Conservation (phyloP, 2,797 vertebrate species). For the Helarctos malayanus region DNA sequence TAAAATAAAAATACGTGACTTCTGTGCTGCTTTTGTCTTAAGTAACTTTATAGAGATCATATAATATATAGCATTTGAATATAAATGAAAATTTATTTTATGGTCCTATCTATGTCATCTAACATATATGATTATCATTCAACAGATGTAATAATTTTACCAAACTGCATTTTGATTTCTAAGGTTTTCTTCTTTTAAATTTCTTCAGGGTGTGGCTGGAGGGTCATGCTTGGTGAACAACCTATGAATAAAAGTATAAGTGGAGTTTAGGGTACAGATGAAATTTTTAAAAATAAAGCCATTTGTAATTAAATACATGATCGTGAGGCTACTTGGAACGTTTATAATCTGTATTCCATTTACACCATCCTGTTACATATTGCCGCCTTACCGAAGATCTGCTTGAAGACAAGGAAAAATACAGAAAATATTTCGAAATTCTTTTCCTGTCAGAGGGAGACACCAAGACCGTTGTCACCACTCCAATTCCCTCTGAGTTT, state of each 20-base stretch:
- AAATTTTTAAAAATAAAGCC: neutral
- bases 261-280: neutral
- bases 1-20: neutral
- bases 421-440: neutral
- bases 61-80: neutral
- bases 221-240: neutral
- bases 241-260: neutral
- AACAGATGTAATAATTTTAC: neutral
- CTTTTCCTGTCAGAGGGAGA: neutral
- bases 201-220: neutral
- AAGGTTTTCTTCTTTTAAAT: neutral
- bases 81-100: neutral
- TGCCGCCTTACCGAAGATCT: neutral
- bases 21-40: neutral
- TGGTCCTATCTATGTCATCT: neutral
- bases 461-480: neutral
- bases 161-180: neutral
- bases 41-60: neutral
- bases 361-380: neutral
- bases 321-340: neutral
- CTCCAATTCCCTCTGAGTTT: neutral
- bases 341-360: neutral
- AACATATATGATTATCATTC: neutral
- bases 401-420: neutral
- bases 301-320: neutral